A percentile compares a stretch with the other conserved stretches of the same genome.
Conservation (phyloP, 2,888 invertebrate genomes). For the Ecdyonurus torrentis region DNA sequence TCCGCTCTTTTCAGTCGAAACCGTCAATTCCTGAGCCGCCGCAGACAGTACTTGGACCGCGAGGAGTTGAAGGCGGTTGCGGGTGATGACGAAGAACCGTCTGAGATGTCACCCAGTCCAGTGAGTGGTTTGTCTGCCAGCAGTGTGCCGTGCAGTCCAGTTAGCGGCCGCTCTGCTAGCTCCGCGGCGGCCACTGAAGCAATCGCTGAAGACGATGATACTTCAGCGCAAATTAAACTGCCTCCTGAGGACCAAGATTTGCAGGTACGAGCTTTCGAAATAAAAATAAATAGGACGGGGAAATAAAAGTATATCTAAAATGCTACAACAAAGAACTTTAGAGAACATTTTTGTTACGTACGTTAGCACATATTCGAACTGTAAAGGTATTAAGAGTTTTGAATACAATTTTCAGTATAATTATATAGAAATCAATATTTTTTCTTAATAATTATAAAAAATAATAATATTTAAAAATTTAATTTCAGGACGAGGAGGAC, state of each 20-base stretch:
- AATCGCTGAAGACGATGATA: not conserved
- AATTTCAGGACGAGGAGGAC: not conserved
- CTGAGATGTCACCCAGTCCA: not conserved
- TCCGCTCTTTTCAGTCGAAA: too few relatives aligned
- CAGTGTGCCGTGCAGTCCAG: too few relatives aligned
- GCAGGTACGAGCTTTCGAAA: not conserved
- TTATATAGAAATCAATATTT: too few relatives aligned
- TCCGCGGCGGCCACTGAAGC: too few relatives aligned
- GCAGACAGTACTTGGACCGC: conserved; percentile 19
- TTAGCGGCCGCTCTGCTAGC: not conserved
- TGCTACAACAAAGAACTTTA: too few relatives aligned
- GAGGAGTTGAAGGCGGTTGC: conserved; percentile 43
- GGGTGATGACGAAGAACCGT: conserved; percentile 28
- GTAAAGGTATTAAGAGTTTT: too few relatives aligned
- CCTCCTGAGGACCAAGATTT: not conserved
- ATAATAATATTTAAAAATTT: not conserved
- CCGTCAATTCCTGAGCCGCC: not conserved
- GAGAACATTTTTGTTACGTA: too few relatives aligned
- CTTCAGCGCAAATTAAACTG: not conserved
- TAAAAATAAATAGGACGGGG: not conserved
- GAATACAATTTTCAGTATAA: too few relatives aligned
- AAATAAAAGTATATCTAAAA: not conserved
- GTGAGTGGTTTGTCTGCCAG: not conserved
- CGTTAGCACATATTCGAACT: too few relatives aligned
- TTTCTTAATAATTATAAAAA: too few relatives aligned